Evolutionary conservation across 2,888 invertebrate genomes (phyloP).

Genomic region (Drosophila demipolita): DNA sequence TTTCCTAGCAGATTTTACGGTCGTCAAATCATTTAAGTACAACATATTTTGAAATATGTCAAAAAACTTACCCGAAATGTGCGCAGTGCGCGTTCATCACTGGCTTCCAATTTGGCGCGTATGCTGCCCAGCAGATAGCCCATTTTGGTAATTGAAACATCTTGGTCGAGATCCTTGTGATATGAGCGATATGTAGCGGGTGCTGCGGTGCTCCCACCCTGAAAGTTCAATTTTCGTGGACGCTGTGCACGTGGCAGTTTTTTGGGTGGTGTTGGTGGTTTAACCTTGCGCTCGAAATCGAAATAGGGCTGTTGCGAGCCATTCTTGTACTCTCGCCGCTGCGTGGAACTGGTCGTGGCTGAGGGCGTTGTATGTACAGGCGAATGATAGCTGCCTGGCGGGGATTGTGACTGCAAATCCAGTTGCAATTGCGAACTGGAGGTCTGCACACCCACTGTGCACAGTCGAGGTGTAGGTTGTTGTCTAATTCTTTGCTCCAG

Average conservation of each 20-base stretch:
- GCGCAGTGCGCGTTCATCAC: constrained; percentile 76
- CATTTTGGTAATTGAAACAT: constrained; percentile 82
- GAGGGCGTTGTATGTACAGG: constrained; percentile 73
- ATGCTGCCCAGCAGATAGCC: constrained; percentile 82
- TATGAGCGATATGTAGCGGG: constrained; percentile 82
- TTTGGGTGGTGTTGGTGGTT: constrained; percentile 77
- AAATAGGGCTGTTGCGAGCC: constrained; percentile 63
- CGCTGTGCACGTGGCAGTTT: constrained; percentile 54
- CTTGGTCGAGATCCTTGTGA: constrained; percentile 82
- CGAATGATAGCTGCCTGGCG: constrained; percentile 83
- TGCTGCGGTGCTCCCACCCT: constrained; percentile 37
- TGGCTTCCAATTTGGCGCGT: constrained; percentile 81
- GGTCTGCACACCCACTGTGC: constrained; percentile 82
- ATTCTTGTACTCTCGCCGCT: constrained; percentile 31
- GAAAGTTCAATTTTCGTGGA: constrained; percentile 76
- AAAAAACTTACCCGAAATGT: constrained; percentile 78
- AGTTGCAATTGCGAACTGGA: constrained; percentile 53
- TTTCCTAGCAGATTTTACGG: neutral
- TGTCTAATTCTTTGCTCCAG: neutral
- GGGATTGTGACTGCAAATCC: constrained; percentile 75
- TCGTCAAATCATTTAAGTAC: neutral
- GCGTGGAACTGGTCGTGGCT: constrained; percentile 39
- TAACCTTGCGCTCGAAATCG: constrained; percentile 82
- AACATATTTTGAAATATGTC: neutral
- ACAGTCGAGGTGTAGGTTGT: constrained; percentile 39